Evolutionary conservation across 1,140 invertebrate species (phyloP), one percentile per base, ranked within the genome.

Genomic region (Pararge aegeria): DNA sequence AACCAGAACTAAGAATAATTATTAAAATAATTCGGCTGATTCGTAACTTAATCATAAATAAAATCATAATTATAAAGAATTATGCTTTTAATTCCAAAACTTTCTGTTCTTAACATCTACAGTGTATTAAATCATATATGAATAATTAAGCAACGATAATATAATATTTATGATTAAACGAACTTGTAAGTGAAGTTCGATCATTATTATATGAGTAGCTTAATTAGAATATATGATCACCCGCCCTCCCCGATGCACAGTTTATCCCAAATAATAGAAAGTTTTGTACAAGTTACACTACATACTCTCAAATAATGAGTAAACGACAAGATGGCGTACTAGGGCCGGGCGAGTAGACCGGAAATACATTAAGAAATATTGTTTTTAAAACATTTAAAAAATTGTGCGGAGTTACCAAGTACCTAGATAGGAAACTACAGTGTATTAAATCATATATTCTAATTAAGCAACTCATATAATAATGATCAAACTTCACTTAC

Each of bases 111-210:
- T 15, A 64, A 64, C 18, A 55, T 58, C 61, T 64, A 64, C 61
- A 6, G n/a, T n/a, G n/a, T n/a, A n/a, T n/a, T 64, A 5, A 50
- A 21, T 20, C 40, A 57, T 64, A 64, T 64, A 40, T 64, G 46
- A 44, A 51, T 15, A 58, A 64, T 58, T 42, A 64, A 55, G 42
- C 55, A 16, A 58, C 16, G 55, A 58, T 55, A 65, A 58, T 55
- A 65, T 57, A 66, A 61, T 42, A 61, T 66, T 56, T 44, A 61
- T 61, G 53, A 51, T 61, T 54, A 64, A 64, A 60, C 62, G 56
- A 64, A 64, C 62, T 64, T 64, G 37, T 12, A 51, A 55, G 56
- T 60, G 62, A 64, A 64, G 62, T 65, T 58, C 57, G 57, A 61
- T 61, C 64, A 57, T 40, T 63, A 60, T 60, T 60, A 64, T 64